Base-by-base conservation (phyloP, 2,888 invertebrate species). In the Marasmarcha lunaedactyla region DNA sequence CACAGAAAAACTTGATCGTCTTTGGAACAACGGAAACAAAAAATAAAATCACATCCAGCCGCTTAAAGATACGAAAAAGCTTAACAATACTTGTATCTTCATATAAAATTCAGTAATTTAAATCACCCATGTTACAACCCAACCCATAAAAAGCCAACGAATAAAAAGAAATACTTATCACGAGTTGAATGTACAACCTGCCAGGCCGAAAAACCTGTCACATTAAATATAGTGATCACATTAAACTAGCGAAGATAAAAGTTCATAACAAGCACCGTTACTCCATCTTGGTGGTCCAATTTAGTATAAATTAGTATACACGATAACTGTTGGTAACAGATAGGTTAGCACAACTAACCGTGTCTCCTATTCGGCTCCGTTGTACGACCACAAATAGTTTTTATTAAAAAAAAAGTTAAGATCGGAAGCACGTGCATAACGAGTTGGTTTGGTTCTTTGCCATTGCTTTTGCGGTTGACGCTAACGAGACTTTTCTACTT, bases 281-380 rank as follows among this genome's bases (percentile, higher is more conserved):
- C 10, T 30, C 30, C 10, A 30, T 30, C 30, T n/a, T 30, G 30
- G 30, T 30, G 30, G 30, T 30, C 30, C 30, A 30, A 30, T 30
- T 30, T 30, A 11, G 30, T 9, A 30, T 30, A n/a, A 30, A 30
- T 30, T 30, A 30, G 30, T 30, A 7, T 30, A 11, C 10, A 30
- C 10, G 9, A 30, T 30, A 30, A 30, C 30, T 30, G 30, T 11
- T 30, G 4, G 4, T 7, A n/a, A 30, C 30, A 30, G 9, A 30
- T 30, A 30, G 10, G 30, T 30, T 30, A 11, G 30, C 30, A 20
- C 20, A 30, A 30, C 2, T 9, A n/a, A 30, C 30, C 11, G 30
- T 30, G n/a, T 30, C 11, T 30, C n/a, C 30, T n/a, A 30, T 30
- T 30, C 30, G 10, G 6, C 2, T 30, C n/a, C n/a, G 11, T 11